phyloP scores from a whole-genome alignment of 2,888 invertebrate genomes.

The Melanargia galathea region DNA sequence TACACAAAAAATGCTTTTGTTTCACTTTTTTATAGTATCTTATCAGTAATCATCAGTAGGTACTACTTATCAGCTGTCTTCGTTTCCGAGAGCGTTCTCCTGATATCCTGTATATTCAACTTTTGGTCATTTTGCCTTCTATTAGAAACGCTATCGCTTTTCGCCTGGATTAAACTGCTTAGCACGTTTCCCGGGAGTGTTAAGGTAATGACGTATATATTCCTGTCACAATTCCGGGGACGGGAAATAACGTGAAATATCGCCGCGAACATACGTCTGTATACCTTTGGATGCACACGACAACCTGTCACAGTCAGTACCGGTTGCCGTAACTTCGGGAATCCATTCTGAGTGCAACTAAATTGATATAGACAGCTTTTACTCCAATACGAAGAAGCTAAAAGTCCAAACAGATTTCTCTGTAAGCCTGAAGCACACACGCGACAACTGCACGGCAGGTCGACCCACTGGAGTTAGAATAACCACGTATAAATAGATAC shows the following conservation, averaged over 20 bases:
- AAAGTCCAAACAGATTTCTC: neutral
- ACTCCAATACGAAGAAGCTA: neutral
- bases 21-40: too few species aligned
- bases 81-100: too few species aligned
- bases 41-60: too few species aligned
- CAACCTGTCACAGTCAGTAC: constrained; percentile 7
- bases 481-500: too few species aligned
- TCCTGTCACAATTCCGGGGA: constrained; percentile 48
- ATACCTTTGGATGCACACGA: neutral
- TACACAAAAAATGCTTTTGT: too few species aligned
- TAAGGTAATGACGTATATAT: constrained; percentile 47
- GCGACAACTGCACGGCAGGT: too few species aligned
- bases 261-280: neutral
- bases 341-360: neutral
- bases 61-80: too few species aligned
- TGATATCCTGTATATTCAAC: too few species aligned
- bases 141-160: neutral
- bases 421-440: neutral
- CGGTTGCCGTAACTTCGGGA: neutral
- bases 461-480: too few species aligned
- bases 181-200: constrained; percentile 45
- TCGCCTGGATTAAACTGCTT: constrained; percentile 27
- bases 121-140: neutral
- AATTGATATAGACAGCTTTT: neutral
- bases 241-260: constrained; percentile 46